phyloP scores from a whole-genome alignment of 2,888 invertebrate genomes.

The Ametastegia equiseti region DNA sequence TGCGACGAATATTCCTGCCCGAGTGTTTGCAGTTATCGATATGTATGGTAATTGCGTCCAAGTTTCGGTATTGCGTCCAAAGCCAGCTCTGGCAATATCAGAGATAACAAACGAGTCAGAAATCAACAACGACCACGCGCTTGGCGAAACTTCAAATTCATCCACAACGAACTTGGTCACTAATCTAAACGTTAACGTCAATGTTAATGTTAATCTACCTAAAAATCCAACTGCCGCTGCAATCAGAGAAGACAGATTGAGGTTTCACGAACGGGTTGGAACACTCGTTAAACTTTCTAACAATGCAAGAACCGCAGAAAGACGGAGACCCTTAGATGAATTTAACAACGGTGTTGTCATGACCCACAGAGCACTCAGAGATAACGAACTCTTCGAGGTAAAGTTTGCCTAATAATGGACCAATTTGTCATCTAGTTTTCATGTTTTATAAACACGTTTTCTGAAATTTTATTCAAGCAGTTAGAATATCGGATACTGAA shows the following conservation, averaged over 20 bases:
- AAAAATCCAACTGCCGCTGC: constrained; percentile 71
- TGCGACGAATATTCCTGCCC: constrained; percentile 85
- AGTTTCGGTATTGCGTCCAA: constrained; percentile 80
- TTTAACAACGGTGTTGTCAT: constrained; percentile 98
- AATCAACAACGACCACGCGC: constrained; percentile 70
- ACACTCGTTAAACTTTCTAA: constrained; percentile 91
- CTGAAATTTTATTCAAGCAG: constrained; percentile 25
- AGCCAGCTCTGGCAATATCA: constrained; percentile 55
- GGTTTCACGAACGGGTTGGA: constrained; percentile 94
- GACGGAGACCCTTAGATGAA: constrained; percentile 92
- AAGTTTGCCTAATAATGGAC: constrained; percentile 39
- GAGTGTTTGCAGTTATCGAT: constrained; percentile 88
- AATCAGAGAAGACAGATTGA: constrained; percentile 81
- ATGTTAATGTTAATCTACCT: constrained; percentile 72
- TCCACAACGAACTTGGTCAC: constrained; percentile 72
- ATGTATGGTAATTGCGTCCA: constrained; percentile 91
- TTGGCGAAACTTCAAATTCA: constrained; percentile 68
- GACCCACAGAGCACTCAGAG: constrained; percentile 92
- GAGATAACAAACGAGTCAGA: constrained; percentile 66
- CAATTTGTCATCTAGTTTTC: too few relatives aligned
- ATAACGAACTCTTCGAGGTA: constrained; percentile 94
- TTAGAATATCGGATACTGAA: too few relatives aligned
- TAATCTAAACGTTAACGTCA: constrained; percentile 74
- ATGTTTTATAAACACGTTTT: background rate
- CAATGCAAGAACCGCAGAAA: constrained; percentile 90